phyloP scores from a whole-genome alignment of 1,140 invertebrate genomes.

The Anoplophora glabripennis region DNA sequence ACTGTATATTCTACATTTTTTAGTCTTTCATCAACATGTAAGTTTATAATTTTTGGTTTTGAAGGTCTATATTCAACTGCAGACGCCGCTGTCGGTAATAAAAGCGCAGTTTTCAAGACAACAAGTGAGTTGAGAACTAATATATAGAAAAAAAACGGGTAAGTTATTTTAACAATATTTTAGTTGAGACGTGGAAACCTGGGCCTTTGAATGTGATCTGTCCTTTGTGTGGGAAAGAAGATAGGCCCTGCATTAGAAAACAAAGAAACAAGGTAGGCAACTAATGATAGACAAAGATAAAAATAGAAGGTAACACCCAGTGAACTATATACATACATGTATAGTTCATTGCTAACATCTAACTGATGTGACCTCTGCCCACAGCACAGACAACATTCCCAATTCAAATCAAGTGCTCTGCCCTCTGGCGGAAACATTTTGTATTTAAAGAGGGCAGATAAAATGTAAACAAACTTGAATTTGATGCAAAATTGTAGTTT shows the following conservation, averaged over 20 bases:
- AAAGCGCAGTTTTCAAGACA: slow-evolving; percentile 20
- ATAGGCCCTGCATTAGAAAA: slow-evolving; percentile 27
- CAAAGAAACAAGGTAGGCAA: slow-evolving; percentile 34
- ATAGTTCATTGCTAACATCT: no score
- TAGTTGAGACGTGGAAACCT: slow-evolving; percentile 33
- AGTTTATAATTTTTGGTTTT: slow-evolving; percentile 7
- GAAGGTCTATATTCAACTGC: neutral
- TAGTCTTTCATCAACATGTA: slow-evolving; percentile 10
- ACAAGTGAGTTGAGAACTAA: slow-evolving; percentile 16
- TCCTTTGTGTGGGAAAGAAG: slow-evolving; percentile 18
- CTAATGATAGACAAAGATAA: no score
- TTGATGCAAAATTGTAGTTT: no score
- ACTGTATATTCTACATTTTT: no score
- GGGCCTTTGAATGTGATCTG: slow-evolving; percentile 22
- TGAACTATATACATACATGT: no score
- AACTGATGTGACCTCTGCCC: no score
- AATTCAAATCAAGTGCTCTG: no score
- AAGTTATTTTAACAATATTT: neutral
- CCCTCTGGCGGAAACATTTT: no score
- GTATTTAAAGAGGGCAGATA: no score
- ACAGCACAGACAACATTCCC: no score
- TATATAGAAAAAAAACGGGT: neutral
- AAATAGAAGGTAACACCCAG: no score
- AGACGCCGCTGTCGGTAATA: neutral
- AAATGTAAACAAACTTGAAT: no score